A percentile compares a stretch with the other conserved stretches of the same genome.
Conservation (phyloP, 2,113 vertebrate genomes). For the Smithornis capensis region DNA sequence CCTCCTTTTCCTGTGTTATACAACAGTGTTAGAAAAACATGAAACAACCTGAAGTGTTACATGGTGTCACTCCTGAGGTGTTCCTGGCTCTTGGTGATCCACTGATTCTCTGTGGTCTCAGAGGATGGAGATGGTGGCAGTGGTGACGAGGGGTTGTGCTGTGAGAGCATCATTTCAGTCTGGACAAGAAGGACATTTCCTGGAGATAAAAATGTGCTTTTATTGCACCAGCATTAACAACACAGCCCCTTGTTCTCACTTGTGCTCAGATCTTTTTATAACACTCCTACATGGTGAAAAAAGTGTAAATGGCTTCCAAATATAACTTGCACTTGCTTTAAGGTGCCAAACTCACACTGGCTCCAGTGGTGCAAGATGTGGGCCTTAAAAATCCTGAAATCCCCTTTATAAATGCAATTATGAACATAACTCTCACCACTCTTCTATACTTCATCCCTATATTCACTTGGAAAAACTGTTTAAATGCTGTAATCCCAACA, state of each 20-base stretch:
- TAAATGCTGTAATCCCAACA: background rate
- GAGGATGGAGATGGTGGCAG: background rate
- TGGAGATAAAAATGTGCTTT: background rate
- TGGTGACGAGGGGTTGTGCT: background rate
- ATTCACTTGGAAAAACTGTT: slow-evolving; percentile 1
- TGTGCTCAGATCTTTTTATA: background rate
- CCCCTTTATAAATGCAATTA: background rate
- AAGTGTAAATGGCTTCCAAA: background rate
- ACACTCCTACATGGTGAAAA: background rate
- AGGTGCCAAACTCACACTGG: background rate
- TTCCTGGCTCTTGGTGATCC: background rate
- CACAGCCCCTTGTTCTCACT: background rate
- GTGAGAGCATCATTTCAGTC: background rate
- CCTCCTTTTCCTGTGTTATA: background rate
- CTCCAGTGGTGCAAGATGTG: background rate
- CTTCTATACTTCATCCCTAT: background rate
- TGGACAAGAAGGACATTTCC: background rate
- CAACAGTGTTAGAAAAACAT: slow-evolving; percentile 1
- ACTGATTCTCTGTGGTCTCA: background rate
- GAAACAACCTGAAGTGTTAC: background rate
- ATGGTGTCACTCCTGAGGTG: background rate
- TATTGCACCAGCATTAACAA: background rate
- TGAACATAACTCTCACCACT: background rate
- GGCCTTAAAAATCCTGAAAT: slow-evolving; percentile 1
- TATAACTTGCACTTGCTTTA: background rate